These are phyloP conservation scores for Lasioglossum vierecki DNA, from an alignment of 2,888 invertebrate genomes.

Conservation along the genomic window DNA sequence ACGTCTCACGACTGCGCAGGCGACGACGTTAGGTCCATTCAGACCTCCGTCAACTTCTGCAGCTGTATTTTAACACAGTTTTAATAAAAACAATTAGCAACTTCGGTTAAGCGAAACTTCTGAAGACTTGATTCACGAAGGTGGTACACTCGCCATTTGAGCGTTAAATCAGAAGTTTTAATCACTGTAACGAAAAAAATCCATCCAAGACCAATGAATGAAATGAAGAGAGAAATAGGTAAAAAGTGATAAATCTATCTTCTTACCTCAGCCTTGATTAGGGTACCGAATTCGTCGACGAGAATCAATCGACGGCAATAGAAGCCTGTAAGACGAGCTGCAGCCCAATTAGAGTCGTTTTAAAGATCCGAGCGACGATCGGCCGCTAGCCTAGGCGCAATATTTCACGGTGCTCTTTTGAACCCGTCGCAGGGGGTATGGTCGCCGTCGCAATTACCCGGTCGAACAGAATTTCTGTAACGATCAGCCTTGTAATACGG, in stretches of 20 bases:
- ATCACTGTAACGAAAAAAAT: neutral
- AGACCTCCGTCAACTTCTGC: neutral
- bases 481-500: slow-evolving; percentile 46
- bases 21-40: neutral
- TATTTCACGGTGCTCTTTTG: slow-evolving; percentile 5
- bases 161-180: neutral
- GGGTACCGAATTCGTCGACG: neutral
- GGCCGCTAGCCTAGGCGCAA: neutral
- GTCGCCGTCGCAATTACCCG: slow-evolving; percentile 23
- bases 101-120: neutral
- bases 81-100: neutral
- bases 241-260: neutral
- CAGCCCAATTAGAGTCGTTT: neutral
- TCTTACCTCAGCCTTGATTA: neutral
- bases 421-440: neutral
- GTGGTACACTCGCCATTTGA: neutral
- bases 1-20: neutral
- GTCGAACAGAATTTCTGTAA: slow-evolving; percentile 37
- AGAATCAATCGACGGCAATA: neutral
- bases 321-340: neutral
- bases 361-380: neutral
- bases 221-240: neutral
- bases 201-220: neutral
- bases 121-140: neutral
- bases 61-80: neutral